Conservation (phyloP, 2,797 vertebrate species). For the Leptodactylus fallax region DNA sequence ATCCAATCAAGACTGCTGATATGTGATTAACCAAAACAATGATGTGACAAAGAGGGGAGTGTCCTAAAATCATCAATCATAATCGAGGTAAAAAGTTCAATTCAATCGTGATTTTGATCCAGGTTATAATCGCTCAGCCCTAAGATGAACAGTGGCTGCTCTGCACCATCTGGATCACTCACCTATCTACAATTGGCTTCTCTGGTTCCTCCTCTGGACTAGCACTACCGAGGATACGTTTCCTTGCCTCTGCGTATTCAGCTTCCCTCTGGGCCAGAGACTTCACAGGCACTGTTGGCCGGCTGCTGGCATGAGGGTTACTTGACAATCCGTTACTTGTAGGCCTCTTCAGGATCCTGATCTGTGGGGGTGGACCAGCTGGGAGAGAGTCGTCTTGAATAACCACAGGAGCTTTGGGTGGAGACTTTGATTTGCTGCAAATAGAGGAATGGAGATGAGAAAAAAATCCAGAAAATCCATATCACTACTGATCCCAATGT, state of each 20-base stretch:
- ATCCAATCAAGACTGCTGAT: too few relatives aligned
- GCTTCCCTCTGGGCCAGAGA: constrained; percentile 96
- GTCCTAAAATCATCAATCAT: too few relatives aligned
- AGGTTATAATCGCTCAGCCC: too few relatives aligned
- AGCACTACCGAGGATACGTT: constrained; percentile 94
- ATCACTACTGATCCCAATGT: too few relatives aligned
- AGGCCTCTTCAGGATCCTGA: constrained; percentile 95
- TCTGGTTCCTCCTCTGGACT: constrained; percentile 92
- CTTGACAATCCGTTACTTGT: constrained; percentile 89
- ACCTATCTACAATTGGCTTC: constrained; percentile 89
- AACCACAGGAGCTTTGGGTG: constrained; percentile 89
- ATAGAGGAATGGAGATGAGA: neutral
- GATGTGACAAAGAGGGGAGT: too few relatives aligned
- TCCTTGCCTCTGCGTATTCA: constrained; percentile 94
- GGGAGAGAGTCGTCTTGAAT: constrained; percentile 94
- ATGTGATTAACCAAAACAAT: too few relatives aligned
- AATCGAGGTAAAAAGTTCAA: too few relatives aligned
- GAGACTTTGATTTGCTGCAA: constrained; percentile 86
- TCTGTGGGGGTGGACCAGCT: constrained; percentile 89
- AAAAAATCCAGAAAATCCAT: neutral
- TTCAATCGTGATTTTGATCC: too few relatives aligned
- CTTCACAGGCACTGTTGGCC: constrained; percentile 90
- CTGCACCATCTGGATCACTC: constrained; percentile 40
- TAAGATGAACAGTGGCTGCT: too few relatives aligned
- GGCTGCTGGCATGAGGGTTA: constrained; percentile 79